These are phyloP conservation scores for Sardinella longiceps DNA, from an alignment of 2,797 vertebrate species.

Conservation along the genomic window DNA sequence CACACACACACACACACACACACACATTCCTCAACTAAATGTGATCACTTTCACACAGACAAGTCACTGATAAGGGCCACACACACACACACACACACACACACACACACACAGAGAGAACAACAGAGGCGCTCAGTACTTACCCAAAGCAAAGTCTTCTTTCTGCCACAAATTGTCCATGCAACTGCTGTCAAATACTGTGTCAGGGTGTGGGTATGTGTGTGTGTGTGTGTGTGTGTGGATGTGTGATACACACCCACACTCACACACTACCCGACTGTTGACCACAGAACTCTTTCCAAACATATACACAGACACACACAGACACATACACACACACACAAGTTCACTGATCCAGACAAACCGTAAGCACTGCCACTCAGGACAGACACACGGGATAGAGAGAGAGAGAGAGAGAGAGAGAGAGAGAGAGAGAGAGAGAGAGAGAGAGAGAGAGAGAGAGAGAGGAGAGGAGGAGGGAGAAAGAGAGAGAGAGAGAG, in stretches of 20 bases:
- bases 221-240: slow-evolving; percentile 34
- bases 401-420: slow-evolving; percentile 41
- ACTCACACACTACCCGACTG: neutral
- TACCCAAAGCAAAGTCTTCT: slow-evolving; percentile 34
- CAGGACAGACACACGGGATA: neutral
- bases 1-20: slow-evolving; percentile 16
- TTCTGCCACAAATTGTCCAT: neutral
- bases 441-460: no score
- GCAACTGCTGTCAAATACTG: slow-evolving; percentile 41
- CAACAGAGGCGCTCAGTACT: slow-evolving; percentile 25
- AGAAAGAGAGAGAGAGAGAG: no score
- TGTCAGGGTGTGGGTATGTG: slow-evolving; percentile 48
- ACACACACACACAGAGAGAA: neutral
- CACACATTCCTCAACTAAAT: neutral
- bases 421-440: neutral
- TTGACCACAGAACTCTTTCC: neutral
- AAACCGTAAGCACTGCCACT: neutral
- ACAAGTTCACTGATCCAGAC: neutral
- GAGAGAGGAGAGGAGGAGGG: no score
- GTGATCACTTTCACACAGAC: neutral
- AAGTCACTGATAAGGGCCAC: neutral
- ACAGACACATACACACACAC: neutral
- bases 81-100: slow-evolving; percentile 10
- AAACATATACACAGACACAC: neutral
- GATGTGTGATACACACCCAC: slow-evolving; percentile 31